phyloP scores from a whole-genome alignment of 2,888 invertebrate genomes.

The Diarsia dahlii region DNA sequence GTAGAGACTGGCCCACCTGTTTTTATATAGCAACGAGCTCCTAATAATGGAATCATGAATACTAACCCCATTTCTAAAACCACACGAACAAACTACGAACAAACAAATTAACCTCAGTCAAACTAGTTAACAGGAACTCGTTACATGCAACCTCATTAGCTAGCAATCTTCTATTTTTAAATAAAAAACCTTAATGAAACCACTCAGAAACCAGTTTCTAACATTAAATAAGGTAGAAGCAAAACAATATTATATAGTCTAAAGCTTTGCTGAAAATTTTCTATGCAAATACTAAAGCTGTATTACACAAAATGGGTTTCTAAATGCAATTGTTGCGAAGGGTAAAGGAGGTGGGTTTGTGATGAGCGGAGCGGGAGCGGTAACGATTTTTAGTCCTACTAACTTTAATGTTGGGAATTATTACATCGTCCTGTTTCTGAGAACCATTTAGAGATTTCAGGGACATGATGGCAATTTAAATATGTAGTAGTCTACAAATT shows the following conservation, averaged over 20 bases:
- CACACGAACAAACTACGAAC: neutral
- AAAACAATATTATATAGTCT: constrained; percentile 56
- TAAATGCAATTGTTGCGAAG: constrained; percentile 77
- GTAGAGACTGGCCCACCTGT: too few relatives aligned
- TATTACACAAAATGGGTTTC: constrained; percentile 76
- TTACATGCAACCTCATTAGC: constrained; percentile 15
- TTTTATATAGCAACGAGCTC: too few relatives aligned
- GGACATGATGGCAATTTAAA: too few relatives aligned
- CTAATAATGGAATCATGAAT: neutral
- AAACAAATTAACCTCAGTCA: neutral
- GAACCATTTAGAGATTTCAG: too few relatives aligned
- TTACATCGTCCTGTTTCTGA: too few relatives aligned
- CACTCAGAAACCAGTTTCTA: constrained; percentile 33
- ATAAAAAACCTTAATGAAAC: constrained; percentile 22
- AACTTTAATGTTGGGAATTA: too few relatives aligned
- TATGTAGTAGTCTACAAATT: too few relatives aligned
- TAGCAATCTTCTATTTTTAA: constrained; percentile 26
- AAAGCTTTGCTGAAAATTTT: constrained; percentile 70
- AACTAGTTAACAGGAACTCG: constrained; percentile 15
- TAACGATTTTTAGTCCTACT: too few relatives aligned
- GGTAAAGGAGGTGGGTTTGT: neutral
- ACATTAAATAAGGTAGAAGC: constrained; percentile 38
- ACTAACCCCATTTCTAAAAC: neutral
- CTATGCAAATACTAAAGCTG: constrained; percentile 76
- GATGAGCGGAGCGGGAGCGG: constrained; percentile 27